Evolutionary conservation across 1,140 invertebrate species (phyloP), one percentile per base, ranked within the genome.

Genomic region (Caerostris extrusa): DNA sequence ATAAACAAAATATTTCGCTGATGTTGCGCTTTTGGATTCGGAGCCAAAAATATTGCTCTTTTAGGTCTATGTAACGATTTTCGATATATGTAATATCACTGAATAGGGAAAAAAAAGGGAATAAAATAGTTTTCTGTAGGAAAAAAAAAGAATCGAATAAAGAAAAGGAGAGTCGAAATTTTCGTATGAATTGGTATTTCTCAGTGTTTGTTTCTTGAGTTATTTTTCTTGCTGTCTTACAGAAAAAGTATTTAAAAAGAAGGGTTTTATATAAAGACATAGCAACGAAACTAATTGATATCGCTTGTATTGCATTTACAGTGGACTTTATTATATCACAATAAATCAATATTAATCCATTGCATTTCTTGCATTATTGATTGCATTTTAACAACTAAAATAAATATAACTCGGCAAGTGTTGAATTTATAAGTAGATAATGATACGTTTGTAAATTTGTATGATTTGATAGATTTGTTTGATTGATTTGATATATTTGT

Each of bases 21-120:
- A 69, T 90, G 61, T 71, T 58, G 67, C 67, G 71, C 12, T 90
- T 71, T 90, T 71, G 17, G 61, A 71, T n/a, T 55, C 3, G 17
- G 10, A 90, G 61, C 7, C 67, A 90, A 71, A 71, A 90, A 90
- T 56, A 56, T 69, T 7, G 7, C 14, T 50, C 88, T 57, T 90
- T 90, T 90, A 19, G 55, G 88, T 71, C 67, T 90, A 90, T 90
- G 60, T 90, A 90, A 90, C 60, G 88, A 90, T 90, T 90, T 90
- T 90, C 88, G 88, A 90, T 90, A 57, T 71, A 90, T 90, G 88
- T 90, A 90, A 90, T 55, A 71, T 64, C 7, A 19, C 64, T 14
- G 88, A 90, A 90, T 64, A 64, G 34, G 17, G 8, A n/a, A 19
- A 34, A 87, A 34, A 34, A 87, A 87, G 34, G 57, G 85, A 83